Conservation (phyloP, 2,797 vertebrate species). For the Poecilia picta region DNA sequence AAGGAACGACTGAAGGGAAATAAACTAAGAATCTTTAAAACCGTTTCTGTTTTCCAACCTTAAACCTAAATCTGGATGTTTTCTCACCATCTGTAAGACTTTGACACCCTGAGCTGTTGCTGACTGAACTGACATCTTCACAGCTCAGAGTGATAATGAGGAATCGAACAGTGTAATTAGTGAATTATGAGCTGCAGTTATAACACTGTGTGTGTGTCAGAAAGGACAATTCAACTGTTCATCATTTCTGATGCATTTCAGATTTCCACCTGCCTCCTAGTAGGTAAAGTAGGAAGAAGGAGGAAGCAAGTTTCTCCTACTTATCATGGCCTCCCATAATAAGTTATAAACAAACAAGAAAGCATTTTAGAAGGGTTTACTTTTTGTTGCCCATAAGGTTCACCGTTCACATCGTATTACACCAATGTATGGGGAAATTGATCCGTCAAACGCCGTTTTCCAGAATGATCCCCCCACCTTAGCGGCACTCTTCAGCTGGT, state of each 20-base stretch:
- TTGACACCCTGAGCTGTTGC: conserved; percentile 7
- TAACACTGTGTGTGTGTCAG: conserved; percentile 17
- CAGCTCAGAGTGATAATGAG: conserved; percentile 55
- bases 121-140: conserved; percentile 26
- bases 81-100: conserved; percentile 21
- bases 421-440: neutral
- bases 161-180: conserved; percentile 15
- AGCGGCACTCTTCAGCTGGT: conserved; percentile 96
- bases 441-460: neutral
- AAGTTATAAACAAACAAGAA: neutral
- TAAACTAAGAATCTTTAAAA: neutral
- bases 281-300: too few species aligned
- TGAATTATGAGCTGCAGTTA: conserved; percentile 19
- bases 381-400: neutral
- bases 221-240: conserved; percentile 18
- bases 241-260: conserved; percentile 26
- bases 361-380: neutral
- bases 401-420: neutral
- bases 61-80: conserved; percentile 16
- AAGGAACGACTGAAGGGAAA: conserved; percentile 30
- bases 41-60: neutral
- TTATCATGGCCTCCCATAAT: neutral
- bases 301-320: too few species aligned
- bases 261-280: too few species aligned
- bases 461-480: conserved; percentile 81